phyloP scores from a whole-genome alignment of 1,140 invertebrate genomes.

The Trichonephila clavipes region DNA sequence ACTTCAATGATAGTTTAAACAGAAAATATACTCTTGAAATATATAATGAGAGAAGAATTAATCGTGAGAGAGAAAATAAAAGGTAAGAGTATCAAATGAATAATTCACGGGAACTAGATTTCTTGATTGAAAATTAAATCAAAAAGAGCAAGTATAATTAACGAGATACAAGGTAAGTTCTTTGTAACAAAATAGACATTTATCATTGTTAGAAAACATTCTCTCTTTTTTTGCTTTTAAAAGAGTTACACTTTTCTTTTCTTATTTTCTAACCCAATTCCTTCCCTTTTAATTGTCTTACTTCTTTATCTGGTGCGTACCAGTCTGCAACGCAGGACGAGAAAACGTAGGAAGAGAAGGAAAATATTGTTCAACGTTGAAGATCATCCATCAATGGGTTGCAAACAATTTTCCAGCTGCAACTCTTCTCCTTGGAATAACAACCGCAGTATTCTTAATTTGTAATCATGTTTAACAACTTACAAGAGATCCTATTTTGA shows the following conservation, averaged over 20 bases:
- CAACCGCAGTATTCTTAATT: not conserved
- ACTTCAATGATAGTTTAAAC: too few species aligned
- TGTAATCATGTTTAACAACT: conserved; percentile 14
- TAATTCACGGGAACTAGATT: not conserved
- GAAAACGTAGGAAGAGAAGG: not conserved
- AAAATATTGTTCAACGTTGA: not conserved
- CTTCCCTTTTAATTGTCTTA: not conserved
- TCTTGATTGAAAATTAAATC: conserved; percentile 13
- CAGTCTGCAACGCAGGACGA: not conserved
- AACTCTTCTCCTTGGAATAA: not conserved
- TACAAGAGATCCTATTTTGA: too few species aligned
- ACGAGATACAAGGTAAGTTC: not conserved
- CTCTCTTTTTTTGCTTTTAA: not conserved
- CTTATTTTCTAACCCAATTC: conserved; percentile 1
- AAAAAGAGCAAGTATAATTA: not conserved
- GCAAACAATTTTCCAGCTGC: not conserved
- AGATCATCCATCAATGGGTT: not conserved
- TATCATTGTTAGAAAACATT: not conserved
- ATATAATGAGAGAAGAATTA: too few species aligned
- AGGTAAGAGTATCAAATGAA: not conserved
- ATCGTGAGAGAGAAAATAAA: too few species aligned
- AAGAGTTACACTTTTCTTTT: not conserved
- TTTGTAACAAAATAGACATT: not conserved
- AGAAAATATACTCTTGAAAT: too few species aligned
- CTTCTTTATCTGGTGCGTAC: not conserved